These are phyloP conservation scores for Crotalus viridis DNA, from an alignment of 2,113 vertebrate genomes.

Conservation along the genomic window DNA sequence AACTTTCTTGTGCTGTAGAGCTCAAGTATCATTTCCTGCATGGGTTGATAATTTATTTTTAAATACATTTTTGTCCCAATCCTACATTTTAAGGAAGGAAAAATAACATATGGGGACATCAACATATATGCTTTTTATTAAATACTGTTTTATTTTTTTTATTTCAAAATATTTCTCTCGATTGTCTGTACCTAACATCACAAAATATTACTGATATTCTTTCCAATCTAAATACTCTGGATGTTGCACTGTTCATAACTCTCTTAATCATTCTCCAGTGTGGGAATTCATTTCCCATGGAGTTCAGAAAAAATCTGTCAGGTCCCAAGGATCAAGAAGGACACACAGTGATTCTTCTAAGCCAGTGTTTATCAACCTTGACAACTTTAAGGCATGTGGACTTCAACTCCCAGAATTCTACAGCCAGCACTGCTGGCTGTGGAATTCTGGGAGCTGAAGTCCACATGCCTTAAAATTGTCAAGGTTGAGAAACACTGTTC, in stretches of 20 bases:
- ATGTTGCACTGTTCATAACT: background rate
- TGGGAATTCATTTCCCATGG: background rate
- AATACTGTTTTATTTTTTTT: constrained; percentile 62
- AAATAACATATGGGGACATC: constrained; percentile 79
- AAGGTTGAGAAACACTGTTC: background rate
- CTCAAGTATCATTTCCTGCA: background rate
- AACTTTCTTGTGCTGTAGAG: background rate
- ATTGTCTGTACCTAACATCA: background rate
- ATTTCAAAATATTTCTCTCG: background rate
- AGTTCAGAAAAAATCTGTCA: background rate
- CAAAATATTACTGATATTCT: background rate
- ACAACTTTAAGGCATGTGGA: no score
- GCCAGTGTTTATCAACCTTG: background rate
- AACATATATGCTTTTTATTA: constrained; percentile 81
- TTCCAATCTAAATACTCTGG: background rate
- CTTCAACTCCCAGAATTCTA: no score
- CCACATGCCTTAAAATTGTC: no score
- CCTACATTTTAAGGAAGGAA: constrained; percentile 14
- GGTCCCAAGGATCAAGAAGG: background rate
- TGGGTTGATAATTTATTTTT: background rate
- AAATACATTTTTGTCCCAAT: background rate
- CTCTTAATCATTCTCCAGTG: background rate
- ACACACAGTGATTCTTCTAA: background rate
- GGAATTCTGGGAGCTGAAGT: no score
- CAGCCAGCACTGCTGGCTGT: no score